Conservation (phyloP, 1,140 invertebrate species). For the Frieseomelitta varia region DNA sequence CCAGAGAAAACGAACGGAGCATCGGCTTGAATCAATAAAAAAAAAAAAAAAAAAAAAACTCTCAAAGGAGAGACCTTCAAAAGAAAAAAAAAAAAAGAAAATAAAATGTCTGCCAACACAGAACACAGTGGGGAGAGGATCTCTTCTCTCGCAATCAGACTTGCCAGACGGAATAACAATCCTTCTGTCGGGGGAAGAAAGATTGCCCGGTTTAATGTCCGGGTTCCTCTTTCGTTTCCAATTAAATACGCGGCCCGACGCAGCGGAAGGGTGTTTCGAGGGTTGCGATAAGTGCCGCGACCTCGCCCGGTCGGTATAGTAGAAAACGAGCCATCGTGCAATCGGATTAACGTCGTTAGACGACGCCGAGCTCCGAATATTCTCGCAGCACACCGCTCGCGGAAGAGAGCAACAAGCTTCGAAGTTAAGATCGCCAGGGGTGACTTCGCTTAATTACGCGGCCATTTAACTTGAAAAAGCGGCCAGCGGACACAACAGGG, state of each 20-base stretch:
- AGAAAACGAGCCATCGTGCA: slow-evolving; percentile 24
- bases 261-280: not conserved
- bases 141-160: not conserved
- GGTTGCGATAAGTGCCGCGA: not conserved
- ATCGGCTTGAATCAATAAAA: not conserved
- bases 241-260: slow-evolving; percentile 18
- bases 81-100: too few relatives aligned
- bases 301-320: not conserved
- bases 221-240: slow-evolving; percentile 32
- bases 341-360: slow-evolving; percentile 49
- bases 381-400: not conserved
- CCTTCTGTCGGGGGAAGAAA: slow-evolving; percentile 8
- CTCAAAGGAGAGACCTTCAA: too few relatives aligned
- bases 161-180: slow-evolving; percentile 23
- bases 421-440: slow-evolving; percentile 1
- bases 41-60: too few relatives aligned
- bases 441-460: slow-evolving; percentile 41
- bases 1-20: not conserved
- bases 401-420: not conserved
- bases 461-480: slow-evolving; percentile 45
- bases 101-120: too few relatives aligned
- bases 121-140: not conserved
- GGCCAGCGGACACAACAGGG: not conserved
- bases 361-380: not conserved
- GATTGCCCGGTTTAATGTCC: slow-evolving; percentile 38